phyloP scores from a whole-genome alignment of 2,797 vertebrate species.

The Pterois miles region DNA sequence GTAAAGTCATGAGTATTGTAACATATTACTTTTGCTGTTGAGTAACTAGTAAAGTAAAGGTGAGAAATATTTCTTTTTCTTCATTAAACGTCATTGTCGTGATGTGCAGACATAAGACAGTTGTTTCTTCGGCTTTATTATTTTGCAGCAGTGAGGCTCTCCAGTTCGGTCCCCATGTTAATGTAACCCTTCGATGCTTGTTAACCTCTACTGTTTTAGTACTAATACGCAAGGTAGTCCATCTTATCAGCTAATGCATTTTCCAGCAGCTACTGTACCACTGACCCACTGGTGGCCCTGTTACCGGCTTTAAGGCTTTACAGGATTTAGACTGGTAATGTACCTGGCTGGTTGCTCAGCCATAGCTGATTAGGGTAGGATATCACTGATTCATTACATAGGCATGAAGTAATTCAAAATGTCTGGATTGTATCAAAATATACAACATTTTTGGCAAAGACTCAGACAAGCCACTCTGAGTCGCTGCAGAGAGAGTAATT shows the following conservation, averaged over 20 bases:
- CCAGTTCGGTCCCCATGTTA: not conserved
- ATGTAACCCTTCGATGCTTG: not conserved
- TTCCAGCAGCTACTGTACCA: slow-evolving; percentile 54
- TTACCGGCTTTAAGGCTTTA: slow-evolving; percentile 56
- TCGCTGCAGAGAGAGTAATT: not conserved
- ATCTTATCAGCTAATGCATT: slow-evolving; percentile 69
- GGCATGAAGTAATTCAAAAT: slow-evolving; percentile 36
- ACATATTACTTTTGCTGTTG: not conserved
- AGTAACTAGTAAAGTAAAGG: not conserved
- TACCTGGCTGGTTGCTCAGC: slow-evolving; percentile 55
- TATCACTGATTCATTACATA: slow-evolving; percentile 59
- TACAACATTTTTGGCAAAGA: slow-evolving; percentile 12
- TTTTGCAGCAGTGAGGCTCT: not conserved
- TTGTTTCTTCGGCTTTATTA: not conserved
- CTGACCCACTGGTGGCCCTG: slow-evolving; percentile 47
- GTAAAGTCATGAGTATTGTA: not conserved
- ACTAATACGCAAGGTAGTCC: slow-evolving; percentile 9
- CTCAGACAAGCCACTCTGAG: not conserved
- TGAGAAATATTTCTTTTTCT: not conserved
- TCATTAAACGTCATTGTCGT: not conserved
- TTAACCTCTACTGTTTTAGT: slow-evolving; percentile 11
- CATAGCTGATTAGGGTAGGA: slow-evolving; percentile 41
- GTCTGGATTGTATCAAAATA: slow-evolving; percentile 19
- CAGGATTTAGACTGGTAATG: slow-evolving; percentile 59
- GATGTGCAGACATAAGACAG: not conserved